Evolutionary conservation across 2,888 invertebrate species (phyloP).

Genomic region (Caenorhabditis sinica): DNA sequence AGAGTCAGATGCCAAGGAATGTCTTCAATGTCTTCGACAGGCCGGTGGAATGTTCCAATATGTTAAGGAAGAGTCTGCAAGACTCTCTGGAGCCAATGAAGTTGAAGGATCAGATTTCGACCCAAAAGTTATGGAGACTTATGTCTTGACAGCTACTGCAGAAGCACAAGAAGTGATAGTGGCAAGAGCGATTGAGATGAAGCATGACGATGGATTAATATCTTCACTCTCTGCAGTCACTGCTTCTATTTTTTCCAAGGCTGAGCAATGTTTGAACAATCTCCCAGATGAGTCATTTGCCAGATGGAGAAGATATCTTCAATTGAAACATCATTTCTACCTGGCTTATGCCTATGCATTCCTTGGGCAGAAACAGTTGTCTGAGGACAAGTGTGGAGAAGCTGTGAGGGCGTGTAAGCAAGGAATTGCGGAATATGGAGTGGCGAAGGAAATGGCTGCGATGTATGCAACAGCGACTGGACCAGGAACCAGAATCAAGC

Average conservation of each 20-base stretch:
- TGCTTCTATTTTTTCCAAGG: slow-evolving; percentile 86
- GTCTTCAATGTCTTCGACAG: slow-evolving; percentile 86
- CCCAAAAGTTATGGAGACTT: slow-evolving; percentile 86
- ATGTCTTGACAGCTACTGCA: slow-evolving; percentile 86
- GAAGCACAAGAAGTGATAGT: slow-evolving; percentile 88
- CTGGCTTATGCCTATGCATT: slow-evolving; percentile 87
- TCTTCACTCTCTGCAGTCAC: slow-evolving; percentile 87
- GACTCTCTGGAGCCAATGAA: slow-evolving; percentile 73
- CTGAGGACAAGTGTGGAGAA: slow-evolving; percentile 88
- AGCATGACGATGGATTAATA: slow-evolving; percentile 87
- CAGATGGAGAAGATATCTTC: slow-evolving; percentile 71
- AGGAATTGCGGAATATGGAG: slow-evolving; percentile 84
- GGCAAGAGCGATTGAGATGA: slow-evolving; percentile 87
- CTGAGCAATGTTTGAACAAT: slow-evolving; percentile 77
- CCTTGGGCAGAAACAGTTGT: slow-evolving; percentile 87
- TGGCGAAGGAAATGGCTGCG: slow-evolving; percentile 86
- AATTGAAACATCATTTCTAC: slow-evolving; percentile 87
- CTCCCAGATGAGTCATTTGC: slow-evolving; percentile 69
- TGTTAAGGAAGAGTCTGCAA: slow-evolving; percentile 70
- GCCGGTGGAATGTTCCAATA: slow-evolving; percentile 87
- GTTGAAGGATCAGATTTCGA: slow-evolving; percentile 86
- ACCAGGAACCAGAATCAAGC: slow-evolving; percentile 86
- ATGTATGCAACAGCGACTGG: slow-evolving; percentile 87
- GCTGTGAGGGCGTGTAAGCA: slow-evolving; percentile 87
- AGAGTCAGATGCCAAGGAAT: slow-evolving; percentile 87